Evolutionary conservation across 1,140 invertebrate species (phyloP), one percentile per base, ranked within the genome.

Genomic region (Cotesia vestalis): DNA sequence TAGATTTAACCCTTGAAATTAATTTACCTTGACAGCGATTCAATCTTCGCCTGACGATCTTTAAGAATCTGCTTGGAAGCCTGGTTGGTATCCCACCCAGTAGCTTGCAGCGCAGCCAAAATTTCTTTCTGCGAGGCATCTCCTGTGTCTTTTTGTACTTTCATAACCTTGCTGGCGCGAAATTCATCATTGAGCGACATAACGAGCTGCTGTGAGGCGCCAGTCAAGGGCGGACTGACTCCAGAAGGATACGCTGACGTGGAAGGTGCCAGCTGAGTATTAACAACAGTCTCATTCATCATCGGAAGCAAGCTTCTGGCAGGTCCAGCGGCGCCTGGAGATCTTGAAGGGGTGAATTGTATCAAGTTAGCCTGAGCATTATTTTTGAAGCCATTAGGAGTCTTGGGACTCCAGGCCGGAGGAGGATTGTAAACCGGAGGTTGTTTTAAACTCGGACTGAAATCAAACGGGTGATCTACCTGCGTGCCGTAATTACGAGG

Each of bases 11-110:
- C 27, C 27, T 3, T 27, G 27, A 27, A 27, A 27, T 27, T 27
- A 27, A 27, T 27, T 27, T 64, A 85, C 83, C 84, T 83, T 55
- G 83, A 74, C n/a, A 87, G 79, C 73, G 76, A 81, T 46, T 87
- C 87, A 72, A 87, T 89, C 89, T 91, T 92, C 34, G 89, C 82
- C 69, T 93, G 85, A 80, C 93, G 91, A 78, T 94, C 91, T 38
- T 93, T 89, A 84, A 93, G 91, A 38, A 96, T 88, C 75, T 91
- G 90, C 75, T 89, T 90, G 27, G 93, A 86, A 4, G 94, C 92
- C 57, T 89, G 84, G 38, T 86, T 84, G 1, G 91, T 89, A 83
- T 95, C 91, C 88, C 94, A 94, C 14, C 89, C 89, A 35, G 89
- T 89, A 2, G 89, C 86, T 75, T 93, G 89, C 8, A 96, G 78